Evolutionary conservation across 2,888 invertebrate species (phyloP).

Genomic region (Polyploca ridens): DNA sequence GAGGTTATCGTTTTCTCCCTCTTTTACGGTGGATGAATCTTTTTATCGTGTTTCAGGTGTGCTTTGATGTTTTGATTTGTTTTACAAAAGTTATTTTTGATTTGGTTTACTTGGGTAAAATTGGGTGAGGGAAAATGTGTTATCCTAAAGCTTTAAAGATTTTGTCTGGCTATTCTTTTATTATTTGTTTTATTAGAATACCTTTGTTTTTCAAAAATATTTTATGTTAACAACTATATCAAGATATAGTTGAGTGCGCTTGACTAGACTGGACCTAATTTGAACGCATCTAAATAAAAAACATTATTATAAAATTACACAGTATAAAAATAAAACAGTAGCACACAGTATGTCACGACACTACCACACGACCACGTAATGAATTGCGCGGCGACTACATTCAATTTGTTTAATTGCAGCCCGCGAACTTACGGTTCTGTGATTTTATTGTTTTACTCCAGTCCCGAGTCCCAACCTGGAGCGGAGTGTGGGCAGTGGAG

Average conservation of each 20-base stretch:
- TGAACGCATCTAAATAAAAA: background rate
- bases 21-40: conserved; percentile 58
- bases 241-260: too few relatives aligned
- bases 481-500: background rate
- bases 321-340: conserved; percentile 10
- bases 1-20: conserved; percentile 63
- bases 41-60: conserved; percentile 59
- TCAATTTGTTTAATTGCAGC: conserved; percentile 61
- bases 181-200: background rate
- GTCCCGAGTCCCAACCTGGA: background rate
- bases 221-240: too few relatives aligned
- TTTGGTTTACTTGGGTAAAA: conserved; percentile 18
- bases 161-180: background rate
- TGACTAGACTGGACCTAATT: too few relatives aligned
- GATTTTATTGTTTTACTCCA: conserved; percentile 44
- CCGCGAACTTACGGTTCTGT: conserved; percentile 38
- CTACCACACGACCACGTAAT: conserved; percentile 31
- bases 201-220: background rate
- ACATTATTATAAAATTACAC: background rate
- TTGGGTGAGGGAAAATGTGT: conserved; percentile 19
- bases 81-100: conserved; percentile 41
- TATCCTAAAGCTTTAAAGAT: background rate
- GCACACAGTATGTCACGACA: conserved; percentile 19
- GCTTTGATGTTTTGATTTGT: conserved; percentile 58
- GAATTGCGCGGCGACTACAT: conserved; percentile 43